Evolutionary conservation across 2,113 vertebrate species (phyloP).

Genomic region (Megaceryle torquata): DNA sequence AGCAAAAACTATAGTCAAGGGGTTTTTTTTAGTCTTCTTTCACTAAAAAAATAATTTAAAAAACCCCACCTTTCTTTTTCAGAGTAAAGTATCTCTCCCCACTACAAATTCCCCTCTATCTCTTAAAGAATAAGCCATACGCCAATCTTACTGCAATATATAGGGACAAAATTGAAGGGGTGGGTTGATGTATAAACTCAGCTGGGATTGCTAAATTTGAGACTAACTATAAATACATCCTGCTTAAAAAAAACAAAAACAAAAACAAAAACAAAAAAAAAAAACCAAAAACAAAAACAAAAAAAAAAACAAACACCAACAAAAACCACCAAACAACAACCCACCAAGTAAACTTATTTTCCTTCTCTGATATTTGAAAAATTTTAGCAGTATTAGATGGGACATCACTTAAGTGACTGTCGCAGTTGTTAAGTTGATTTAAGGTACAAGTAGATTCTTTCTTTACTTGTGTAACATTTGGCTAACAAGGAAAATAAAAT

Average conservation of each 20-base stretch:
- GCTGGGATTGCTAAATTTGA: not conserved
- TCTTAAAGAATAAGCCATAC: fast-evolving
- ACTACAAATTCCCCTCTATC: fast-evolving
- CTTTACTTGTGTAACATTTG: fast-evolving
- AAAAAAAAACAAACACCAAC: too few relatives aligned
- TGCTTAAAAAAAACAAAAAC: too few relatives aligned
- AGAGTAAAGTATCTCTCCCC: fast-evolving
- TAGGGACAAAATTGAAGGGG: not conserved
- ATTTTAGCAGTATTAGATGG: fast-evolving
- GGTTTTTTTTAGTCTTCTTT: too few relatives aligned
- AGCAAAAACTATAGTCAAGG: fast-evolving
- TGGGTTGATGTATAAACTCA: not conserved
- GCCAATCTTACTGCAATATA: not conserved
- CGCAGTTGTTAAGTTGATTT: not conserved
- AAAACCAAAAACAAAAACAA: too few relatives aligned
- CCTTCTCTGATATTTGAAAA: not conserved
- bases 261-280: too few relatives aligned
- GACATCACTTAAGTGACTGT: fast-evolving
- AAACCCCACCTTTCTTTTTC: too few relatives aligned
- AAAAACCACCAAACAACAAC: not conserved
- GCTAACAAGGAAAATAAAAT: not conserved
- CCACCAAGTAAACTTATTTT: not conserved
- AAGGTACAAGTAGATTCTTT: not conserved
- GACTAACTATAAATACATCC: not conserved
- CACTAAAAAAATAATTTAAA: too few relatives aligned